Evolutionary conservation across 35 echinoderm and acorn worm species (phyloP).

Genomic region (Strongylocentrotus purpuratus): DNA sequence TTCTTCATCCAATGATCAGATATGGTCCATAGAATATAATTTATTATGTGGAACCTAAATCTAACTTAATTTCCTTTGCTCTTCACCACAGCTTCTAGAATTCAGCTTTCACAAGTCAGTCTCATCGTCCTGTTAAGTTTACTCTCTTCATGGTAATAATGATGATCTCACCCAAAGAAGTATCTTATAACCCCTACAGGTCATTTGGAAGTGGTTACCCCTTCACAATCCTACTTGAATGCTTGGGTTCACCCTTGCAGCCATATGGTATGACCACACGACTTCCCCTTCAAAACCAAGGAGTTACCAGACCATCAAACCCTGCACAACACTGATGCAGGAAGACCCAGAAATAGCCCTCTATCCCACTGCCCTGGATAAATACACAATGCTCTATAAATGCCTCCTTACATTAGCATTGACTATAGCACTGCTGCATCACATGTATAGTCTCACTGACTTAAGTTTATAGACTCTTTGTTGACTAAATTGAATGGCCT

Average conservation of each 20-base stretch:
- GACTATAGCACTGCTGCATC: neutral
- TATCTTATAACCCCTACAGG: neutral
- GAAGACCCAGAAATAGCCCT: neutral
- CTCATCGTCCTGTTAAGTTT: neutral
- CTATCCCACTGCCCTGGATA: neutral
- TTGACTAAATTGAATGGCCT: neutral
- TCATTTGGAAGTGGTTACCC: conserved; percentile 7
- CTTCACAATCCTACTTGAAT: neutral
- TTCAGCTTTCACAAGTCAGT: neutral
- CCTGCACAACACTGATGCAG: neutral
- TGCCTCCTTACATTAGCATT: neutral
- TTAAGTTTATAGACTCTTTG: neutral
- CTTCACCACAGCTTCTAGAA: neutral
- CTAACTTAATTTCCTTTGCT: neutral
- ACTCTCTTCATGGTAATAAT: neutral
- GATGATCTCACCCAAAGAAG: neutral
- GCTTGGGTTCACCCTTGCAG: neutral
- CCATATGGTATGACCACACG: neutral
- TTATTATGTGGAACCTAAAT: neutral
- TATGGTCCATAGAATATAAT: neutral
- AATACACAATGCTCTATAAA: neutral
- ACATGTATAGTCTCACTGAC: neutral
- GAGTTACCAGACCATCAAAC: neutral
- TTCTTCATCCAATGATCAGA: neutral
- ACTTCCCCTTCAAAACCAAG: neutral